A percentile compares a stretch with the other conserved stretches of the same genome.
These are phyloP conservation scores for Rousettus leschenaultii DNA, from an alignment of 2,113 vertebrate genomes.

Conservation along the genomic window DNA sequence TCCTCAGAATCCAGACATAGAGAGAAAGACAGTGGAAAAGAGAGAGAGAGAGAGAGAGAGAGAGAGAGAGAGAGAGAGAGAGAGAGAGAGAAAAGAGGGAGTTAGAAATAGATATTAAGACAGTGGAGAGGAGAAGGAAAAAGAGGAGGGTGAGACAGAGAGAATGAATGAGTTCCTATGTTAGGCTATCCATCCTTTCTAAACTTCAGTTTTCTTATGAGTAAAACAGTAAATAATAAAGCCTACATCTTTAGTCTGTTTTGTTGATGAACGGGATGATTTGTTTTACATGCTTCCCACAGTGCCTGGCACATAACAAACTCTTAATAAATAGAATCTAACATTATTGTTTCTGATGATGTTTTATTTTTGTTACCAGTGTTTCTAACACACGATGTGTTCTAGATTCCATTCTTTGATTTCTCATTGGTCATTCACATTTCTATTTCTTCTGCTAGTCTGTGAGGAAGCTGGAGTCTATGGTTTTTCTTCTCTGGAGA, in stretches of 20 bases:
- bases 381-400: background rate
- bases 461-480: background rate
- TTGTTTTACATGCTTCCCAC: background rate
- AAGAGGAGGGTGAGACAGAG: fast-evolving
- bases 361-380: background rate
- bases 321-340: background rate
- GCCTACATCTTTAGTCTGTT: background rate
- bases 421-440: background rate
- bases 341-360: background rate
- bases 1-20: background rate
- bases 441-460: background rate
- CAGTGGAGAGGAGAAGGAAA: fast-evolving
- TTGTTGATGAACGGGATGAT: background rate
- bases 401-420: background rate
- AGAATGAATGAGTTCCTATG: background rate
- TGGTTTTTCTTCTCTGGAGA: background rate
- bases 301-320: background rate
- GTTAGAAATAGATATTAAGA: too few relatives aligned
- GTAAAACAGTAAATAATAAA: background rate
- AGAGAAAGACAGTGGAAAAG: background rate
- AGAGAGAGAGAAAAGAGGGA: background rate
- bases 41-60: too few relatives aligned
- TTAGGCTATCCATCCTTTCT: background rate
- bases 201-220: background rate
- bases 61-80: too few relatives aligned